phyloP scores from a whole-genome alignment of 2,113 vertebrate genomes.

The Neoarius graeffei region DNA sequence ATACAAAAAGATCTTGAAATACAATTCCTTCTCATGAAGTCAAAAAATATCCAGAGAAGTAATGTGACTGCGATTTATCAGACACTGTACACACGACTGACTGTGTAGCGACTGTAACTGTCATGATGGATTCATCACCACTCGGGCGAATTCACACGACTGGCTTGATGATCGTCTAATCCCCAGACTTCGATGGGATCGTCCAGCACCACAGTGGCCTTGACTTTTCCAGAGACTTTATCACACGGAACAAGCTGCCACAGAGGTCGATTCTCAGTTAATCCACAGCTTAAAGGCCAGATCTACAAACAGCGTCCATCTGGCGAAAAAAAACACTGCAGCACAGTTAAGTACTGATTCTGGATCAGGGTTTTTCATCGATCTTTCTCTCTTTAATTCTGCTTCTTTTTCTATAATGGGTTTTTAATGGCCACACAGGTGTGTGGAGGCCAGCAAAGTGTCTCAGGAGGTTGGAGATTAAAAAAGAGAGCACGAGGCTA shows the following conservation, averaged over 20 bases:
- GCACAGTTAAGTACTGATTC: not conserved
- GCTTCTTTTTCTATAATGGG: slow-evolving; percentile 34
- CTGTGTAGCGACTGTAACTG: not conserved
- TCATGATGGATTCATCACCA: not conserved
- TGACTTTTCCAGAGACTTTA: slow-evolving; percentile 1
- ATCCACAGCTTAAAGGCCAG: slow-evolving; percentile 19
- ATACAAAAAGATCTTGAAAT: not conserved
- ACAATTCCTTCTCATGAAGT: not conserved
- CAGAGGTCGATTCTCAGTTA: slow-evolving; percentile 13
- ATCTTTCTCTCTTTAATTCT: slow-evolving; percentile 16
- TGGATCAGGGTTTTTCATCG: not conserved
- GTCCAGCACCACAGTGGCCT: not conserved
- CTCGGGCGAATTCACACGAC: not conserved
- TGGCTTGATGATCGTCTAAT: not conserved
- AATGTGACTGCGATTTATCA: too few species aligned
- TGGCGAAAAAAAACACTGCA: not conserved
- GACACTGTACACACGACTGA: not conserved
- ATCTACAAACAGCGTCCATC: not conserved
- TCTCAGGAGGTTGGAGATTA: not conserved
- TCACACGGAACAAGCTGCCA: slow-evolving; percentile 21
- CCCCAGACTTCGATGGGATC: not conserved
- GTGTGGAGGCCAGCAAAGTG: slow-evolving; percentile 20
- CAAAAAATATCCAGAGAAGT: not conserved
- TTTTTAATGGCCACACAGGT: slow-evolving; percentile 42
- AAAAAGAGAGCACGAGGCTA: not conserved